phyloP scores from a whole-genome alignment of 2,113 vertebrate genomes.

The Bombycilla garrulus region DNA sequence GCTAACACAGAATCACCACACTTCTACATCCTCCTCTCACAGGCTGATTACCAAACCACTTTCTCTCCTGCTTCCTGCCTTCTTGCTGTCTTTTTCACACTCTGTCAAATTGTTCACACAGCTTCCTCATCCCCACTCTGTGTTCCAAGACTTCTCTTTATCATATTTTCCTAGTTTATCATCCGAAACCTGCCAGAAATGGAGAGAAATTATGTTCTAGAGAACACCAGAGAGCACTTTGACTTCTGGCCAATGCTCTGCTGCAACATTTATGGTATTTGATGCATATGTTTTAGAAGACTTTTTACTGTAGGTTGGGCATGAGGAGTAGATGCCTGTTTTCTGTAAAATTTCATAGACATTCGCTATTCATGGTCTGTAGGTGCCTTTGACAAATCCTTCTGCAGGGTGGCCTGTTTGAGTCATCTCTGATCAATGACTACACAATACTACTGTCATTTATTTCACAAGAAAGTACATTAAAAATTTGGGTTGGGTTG shows the following conservation, averaged over 20 bases:
- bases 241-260: background rate
- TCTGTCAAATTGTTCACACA: background rate
- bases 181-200: background rate
- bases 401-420: background rate
- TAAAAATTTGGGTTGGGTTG: background rate
- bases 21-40: background rate
- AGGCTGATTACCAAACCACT: background rate
- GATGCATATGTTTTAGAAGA: background rate
- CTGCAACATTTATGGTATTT: background rate
- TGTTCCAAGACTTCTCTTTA: background rate
- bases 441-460: background rate
- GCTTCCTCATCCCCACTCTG: background rate
- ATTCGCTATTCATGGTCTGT: background rate
- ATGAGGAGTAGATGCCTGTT: background rate
- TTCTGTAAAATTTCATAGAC: background rate
- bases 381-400: background rate
- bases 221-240: background rate
- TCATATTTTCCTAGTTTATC: background rate
- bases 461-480: background rate
- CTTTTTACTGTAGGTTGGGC: background rate
- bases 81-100: background rate
- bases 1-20: background rate
- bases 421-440: background rate
- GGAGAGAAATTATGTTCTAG: background rate
- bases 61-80: constrained; percentile 24